Evolutionary conservation across 2,888 invertebrate genomes (phyloP).

Genomic region (Drosophila demipolita): DNA sequence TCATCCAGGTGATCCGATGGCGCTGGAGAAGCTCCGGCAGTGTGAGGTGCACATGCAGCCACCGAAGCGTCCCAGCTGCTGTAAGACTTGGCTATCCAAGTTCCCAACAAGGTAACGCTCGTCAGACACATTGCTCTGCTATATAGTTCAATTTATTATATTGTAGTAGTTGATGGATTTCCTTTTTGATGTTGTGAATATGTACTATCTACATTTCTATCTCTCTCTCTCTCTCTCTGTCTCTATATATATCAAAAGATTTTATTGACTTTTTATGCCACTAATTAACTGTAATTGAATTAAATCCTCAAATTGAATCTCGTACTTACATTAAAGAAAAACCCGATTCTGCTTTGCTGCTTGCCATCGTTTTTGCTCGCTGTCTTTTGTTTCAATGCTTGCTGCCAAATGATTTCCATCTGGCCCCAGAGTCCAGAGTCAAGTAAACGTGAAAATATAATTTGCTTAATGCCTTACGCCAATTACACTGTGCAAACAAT

Average conservation of each 20-base stretch:
- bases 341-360: constrained; percentile 73
- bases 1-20: constrained; percentile 91
- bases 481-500: constrained; percentile 52
- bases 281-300: constrained; percentile 59
- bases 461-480: constrained; percentile 48
- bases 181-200: constrained; percentile 85
- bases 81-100: constrained; percentile 96
- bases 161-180: constrained; percentile 83
- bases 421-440: constrained; percentile 47
- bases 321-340: constrained; percentile 58
- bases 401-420: constrained; percentile 66
- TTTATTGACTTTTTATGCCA: constrained; percentile 71
- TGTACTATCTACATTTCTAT: constrained; percentile 59
- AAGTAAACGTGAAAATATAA: constrained; percentile 65
- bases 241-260: constrained; percentile 55
- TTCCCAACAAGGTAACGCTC: constrained; percentile 91
- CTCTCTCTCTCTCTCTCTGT: constrained; percentile 62
- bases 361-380: constrained; percentile 77
- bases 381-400: constrained; percentile 66
- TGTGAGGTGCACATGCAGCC: constrained; percentile 96
- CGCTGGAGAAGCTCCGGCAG: constrained; percentile 93
- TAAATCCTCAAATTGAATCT: constrained; percentile 49
- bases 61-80: constrained; percentile 93
- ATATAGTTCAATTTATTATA: constrained; percentile 61
- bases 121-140: constrained; percentile 20